Percentiles rank a stretch among this genome's conserved stretches.
These are phyloP conservation scores for Pocillopora verrucosa DNA, from an alignment of 64 coral and sea anemone genomes.

Conservation along the genomic window DNA sequence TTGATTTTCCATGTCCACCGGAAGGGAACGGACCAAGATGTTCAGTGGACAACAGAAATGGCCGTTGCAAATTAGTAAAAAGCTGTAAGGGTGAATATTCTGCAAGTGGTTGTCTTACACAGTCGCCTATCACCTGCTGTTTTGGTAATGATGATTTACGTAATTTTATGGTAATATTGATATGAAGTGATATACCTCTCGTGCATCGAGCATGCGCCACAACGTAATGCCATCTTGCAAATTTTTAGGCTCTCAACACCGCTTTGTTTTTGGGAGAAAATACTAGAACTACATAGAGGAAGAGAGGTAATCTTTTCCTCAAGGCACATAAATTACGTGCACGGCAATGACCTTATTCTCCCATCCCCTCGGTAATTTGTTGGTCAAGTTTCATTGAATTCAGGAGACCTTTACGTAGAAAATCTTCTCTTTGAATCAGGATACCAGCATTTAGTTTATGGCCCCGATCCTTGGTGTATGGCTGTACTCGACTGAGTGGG, in stretches of 20 bases:
- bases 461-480: too few relatives aligned
- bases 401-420: not conserved
- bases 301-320: too few relatives aligned
- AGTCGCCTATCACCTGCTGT: slow-evolving; percentile 28
- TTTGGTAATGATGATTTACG: slow-evolving; percentile 26
- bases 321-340: too few relatives aligned
- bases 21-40: slow-evolving; percentile 42
- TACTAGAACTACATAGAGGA: too few relatives aligned
- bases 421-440: not conserved
- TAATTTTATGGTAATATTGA: not conserved
- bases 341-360: too few relatives aligned
- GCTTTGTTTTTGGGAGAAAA: too few relatives aligned
- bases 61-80: slow-evolving; percentile 29
- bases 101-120: not conserved
- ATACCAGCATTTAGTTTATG: too few relatives aligned
- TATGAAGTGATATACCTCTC: too few relatives aligned
- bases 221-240: not conserved
- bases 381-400: not conserved
- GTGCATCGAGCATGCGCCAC: not conserved
- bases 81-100: slow-evolving; percentile 33
- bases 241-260: too few relatives aligned
- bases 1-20: slow-evolving; percentile 25
- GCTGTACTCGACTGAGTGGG: too few relatives aligned
- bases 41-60: not conserved
- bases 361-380: too few relatives aligned